Evolutionary conservation across 2,888 invertebrate species (phyloP).

Genomic region (Hydraecia micacea): DNA sequence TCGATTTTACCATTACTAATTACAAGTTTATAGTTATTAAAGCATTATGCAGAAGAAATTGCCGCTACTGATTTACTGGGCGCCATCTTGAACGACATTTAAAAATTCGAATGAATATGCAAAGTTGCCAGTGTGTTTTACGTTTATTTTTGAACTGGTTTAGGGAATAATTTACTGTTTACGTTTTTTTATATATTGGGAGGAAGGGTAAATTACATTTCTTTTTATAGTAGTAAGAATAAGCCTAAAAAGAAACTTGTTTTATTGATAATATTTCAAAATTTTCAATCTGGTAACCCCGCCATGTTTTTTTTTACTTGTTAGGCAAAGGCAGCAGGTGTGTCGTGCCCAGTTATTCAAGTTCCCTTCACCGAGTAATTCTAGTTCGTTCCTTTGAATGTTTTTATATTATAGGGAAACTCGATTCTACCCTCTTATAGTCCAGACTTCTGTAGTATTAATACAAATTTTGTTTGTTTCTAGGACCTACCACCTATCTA

Average conservation of each 20-base stretch:
- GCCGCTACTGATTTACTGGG: slow-evolving; percentile 85
- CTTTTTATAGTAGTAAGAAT: background rate
- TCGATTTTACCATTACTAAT: slow-evolving; percentile 86
- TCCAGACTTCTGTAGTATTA: slow-evolving; percentile 13
- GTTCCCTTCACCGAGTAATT: slow-evolving; percentile 73
- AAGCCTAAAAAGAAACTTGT: background rate
- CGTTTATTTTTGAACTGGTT: slow-evolving; percentile 48
- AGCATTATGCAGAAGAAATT: slow-evolving; percentile 84
- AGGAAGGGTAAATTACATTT: background rate
- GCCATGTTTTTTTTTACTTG: slow-evolving; percentile 46
- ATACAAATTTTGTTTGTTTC: slow-evolving; percentile 1
- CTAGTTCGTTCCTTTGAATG: slow-evolving; percentile 78
- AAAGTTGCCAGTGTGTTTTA: slow-evolving; percentile 37
- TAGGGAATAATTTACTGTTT: slow-evolving; percentile 7
- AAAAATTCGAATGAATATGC: slow-evolving; percentile 84
- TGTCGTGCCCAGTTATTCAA: slow-evolving; percentile 76
- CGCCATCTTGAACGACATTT: slow-evolving; percentile 86
- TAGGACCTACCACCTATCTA: too few relatives aligned
- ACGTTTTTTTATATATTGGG: background rate
- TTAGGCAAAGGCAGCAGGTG: slow-evolving; percentile 84
- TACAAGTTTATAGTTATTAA: slow-evolving; percentile 87
- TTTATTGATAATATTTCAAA: slow-evolving; percentile 5
- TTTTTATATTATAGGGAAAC: slow-evolving; percentile 73
- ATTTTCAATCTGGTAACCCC: slow-evolving; percentile 55
- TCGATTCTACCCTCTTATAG: slow-evolving; percentile 5